A percentile compares a stretch with the other conserved stretches of the same genome.
Evolutionary conservation across 2,797 vertebrate genomes (phyloP).

Genomic region (Gila robusta): DNA sequence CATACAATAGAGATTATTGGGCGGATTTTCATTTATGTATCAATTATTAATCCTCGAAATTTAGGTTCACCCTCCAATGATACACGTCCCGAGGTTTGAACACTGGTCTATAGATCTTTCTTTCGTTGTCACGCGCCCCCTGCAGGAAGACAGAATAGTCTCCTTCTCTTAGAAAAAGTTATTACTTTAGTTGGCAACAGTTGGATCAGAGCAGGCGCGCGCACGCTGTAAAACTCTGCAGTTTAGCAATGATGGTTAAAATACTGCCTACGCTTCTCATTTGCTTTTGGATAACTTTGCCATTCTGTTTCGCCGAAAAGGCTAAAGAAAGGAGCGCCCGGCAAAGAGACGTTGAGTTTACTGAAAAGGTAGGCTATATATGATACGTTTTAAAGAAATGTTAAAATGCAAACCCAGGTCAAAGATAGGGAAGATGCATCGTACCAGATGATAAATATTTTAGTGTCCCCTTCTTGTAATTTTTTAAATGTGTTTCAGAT

Average conservation of each 20-base stretch:
- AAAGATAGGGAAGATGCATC: background rate
- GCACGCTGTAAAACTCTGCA: conserved; percentile 4
- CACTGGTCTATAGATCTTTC: background rate
- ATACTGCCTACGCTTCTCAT: conserved; percentile 36
- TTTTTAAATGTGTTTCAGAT: background rate
- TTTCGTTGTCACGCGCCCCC: background rate
- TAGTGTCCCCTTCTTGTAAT: background rate
- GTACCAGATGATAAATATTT: background rate
- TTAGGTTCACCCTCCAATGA: no score
- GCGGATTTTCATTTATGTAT: background rate
- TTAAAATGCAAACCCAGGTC: background rate
- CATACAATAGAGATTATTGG: background rate
- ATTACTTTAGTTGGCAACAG: background rate
- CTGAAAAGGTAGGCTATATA: conserved; percentile 55
- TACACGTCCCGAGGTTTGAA: background rate
- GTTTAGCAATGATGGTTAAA: conserved; percentile 47
- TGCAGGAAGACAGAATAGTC: background rate
- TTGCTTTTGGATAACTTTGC: conserved; percentile 46
- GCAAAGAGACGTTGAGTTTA: conserved; percentile 59
- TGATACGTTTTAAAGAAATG: background rate
- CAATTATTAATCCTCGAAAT: background rate
- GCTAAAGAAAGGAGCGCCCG: conserved; percentile 42
- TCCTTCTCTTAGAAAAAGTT: background rate
- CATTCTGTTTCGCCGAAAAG: conserved; percentile 55
- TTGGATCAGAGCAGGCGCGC: background rate